A percentile compares a stretch with the other conserved stretches of the same genome.
These are phyloP conservation scores for Leptinotarsa juncta DNA, from an alignment of 2,888 invertebrate genomes.

Conservation along the genomic window DNA sequence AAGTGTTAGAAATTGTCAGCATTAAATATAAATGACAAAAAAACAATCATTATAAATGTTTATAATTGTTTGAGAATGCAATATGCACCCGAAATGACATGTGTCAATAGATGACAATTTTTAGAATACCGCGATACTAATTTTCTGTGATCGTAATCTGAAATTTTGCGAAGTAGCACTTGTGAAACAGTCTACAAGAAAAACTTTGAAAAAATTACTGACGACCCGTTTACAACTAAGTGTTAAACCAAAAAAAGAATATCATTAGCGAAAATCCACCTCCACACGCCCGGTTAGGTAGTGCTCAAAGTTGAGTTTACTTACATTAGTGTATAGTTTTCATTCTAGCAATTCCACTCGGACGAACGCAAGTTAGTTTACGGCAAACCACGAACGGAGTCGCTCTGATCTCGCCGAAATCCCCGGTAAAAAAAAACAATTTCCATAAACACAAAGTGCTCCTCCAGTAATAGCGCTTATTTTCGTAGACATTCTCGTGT, in stretches of 20 bases:
- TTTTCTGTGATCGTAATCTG: too few relatives aligned
- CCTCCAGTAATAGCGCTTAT: background rate
- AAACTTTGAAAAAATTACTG: too few relatives aligned
- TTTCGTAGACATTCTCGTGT: background rate
- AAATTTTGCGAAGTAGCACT: background rate
- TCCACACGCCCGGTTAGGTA: conserved; percentile 17
- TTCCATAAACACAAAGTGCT: background rate
- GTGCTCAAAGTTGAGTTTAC: conserved; percentile 28
- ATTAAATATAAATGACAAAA: too few relatives aligned
- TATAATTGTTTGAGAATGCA: too few relatives aligned
- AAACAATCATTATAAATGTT: too few relatives aligned
- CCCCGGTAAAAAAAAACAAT: conserved; percentile 15
- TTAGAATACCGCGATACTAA: too few relatives aligned
- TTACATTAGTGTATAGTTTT: conserved; percentile 25
- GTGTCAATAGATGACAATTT: too few relatives aligned
- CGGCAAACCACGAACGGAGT: conserved; percentile 23
- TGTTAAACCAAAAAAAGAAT: conserved; percentile 14
- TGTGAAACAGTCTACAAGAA: too few relatives aligned
- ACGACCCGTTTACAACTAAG: background rate
- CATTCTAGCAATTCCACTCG: conserved; percentile 11
- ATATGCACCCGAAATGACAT: too few relatives aligned
- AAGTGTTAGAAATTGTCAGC: too few relatives aligned
- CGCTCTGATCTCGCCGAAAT: conserved; percentile 23
- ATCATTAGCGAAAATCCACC: conserved; percentile 1
- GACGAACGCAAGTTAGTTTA: conserved; percentile 26